Evolutionary conservation across 2,113 vertebrate genomes (phyloP).

Genomic region (Triplophysa rosa): DNA sequence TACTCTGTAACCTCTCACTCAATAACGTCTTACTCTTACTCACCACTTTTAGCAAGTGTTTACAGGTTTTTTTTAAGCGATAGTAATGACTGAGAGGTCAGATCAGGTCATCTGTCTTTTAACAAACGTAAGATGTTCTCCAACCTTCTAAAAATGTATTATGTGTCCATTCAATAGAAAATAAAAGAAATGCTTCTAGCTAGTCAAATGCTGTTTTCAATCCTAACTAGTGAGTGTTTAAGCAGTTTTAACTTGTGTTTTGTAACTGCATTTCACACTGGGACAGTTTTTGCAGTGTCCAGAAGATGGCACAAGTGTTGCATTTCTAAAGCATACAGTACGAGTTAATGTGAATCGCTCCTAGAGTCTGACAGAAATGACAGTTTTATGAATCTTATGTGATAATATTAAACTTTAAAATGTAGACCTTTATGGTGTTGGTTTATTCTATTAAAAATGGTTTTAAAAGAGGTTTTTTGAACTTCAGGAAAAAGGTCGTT

Average conservation of each 20-base stretch:
- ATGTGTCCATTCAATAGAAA: no score
- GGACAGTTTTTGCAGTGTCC: conserved; percentile 20
- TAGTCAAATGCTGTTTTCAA: background rate
- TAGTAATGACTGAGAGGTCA: background rate
- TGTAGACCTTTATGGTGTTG: background rate
- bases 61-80: background rate
- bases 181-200: no score
- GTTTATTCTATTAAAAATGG: background rate
- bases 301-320: conserved; percentile 50
- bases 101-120: background rate
- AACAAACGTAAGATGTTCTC: no score
- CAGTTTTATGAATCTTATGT: background rate
- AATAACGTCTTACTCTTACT: background rate
- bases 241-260: no score
- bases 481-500: background rate
- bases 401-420: background rate
- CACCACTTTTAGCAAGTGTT: background rate
- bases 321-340: background rate
- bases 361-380: background rate
- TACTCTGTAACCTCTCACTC: background rate
- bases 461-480: background rate
- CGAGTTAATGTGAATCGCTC: background rate
- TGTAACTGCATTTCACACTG: background rate
- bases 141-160: no score
- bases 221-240: no score